phyloP scores from a whole-genome alignment of 2,113 vertebrate species.

The Anarrhichthys ocellatus region DNA sequence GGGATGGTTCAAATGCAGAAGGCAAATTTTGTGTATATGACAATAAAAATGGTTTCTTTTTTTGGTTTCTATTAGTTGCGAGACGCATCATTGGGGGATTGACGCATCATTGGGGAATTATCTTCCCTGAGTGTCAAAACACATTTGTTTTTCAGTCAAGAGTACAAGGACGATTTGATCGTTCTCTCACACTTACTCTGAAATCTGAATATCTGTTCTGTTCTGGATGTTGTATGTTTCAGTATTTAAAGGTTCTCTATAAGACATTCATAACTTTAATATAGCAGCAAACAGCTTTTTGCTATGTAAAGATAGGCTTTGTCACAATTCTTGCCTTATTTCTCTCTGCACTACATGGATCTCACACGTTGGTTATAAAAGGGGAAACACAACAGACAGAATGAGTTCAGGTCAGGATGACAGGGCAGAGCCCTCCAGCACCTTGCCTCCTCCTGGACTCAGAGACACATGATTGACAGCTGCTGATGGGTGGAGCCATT shows the following conservation, averaged over 20 bases:
- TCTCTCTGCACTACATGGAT: neutral
- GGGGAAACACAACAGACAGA: slow-evolving; percentile 37
- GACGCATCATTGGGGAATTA: slow-evolving; percentile 31
- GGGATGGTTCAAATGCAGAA: too few species aligned
- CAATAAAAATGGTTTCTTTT: too few species aligned
- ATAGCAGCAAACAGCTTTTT: too few species aligned
- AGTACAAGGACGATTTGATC: neutral
- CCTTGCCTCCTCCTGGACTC: slow-evolving; percentile 26
- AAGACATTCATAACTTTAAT: neutral
- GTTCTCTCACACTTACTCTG: neutral
- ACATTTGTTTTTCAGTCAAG: slow-evolving; percentile 31
- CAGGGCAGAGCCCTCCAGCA: slow-evolving; percentile 33
- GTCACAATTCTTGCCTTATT: neutral
- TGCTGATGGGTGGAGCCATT: slow-evolving; percentile 10
- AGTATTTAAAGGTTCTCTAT: neutral
- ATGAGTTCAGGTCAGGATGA: slow-evolving; percentile 60
- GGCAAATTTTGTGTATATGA: too few species aligned
- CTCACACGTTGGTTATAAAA: neutral
- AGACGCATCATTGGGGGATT: too few species aligned
- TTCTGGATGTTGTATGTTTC: neutral
- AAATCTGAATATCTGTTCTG: neutral
- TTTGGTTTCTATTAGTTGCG: too few species aligned
- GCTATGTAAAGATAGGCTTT: neutral
- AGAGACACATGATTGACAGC: slow-evolving; percentile 64
- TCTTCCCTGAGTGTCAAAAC: slow-evolving; percentile 37